Evolutionary conservation across 2,113 vertebrate species (phyloP).

Genomic region (Pomatorhinus ruficollis): DNA sequence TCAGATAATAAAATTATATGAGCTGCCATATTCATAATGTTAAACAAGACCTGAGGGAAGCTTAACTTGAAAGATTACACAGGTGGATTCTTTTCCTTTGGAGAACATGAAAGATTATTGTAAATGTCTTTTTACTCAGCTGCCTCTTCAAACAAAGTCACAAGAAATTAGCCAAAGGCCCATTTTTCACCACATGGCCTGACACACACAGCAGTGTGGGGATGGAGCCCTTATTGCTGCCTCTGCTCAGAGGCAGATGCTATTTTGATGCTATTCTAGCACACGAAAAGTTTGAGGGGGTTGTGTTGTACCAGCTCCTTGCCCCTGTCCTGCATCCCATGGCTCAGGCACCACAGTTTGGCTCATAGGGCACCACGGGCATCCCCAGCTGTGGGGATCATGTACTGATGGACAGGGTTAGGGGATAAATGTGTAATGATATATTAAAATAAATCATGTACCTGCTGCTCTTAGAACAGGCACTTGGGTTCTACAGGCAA

Average conservation of each 20-base stretch:
- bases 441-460: too few species aligned
- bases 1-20: slow-evolving; percentile 59
- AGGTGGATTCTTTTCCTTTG: slow-evolving; percentile 48
- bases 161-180: not conserved
- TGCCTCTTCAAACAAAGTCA: slow-evolving; percentile 14
- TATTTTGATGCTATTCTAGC: not conserved
- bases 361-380: accelerated
- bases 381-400: not conserved
- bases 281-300: accelerated
- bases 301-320: not conserved
- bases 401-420: accelerated
- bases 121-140: not conserved
- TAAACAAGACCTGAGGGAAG: slow-evolving; percentile 59
- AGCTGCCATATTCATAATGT: slow-evolving; percentile 58
- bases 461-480: not conserved
- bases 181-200: not conserved
- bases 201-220: not conserved
- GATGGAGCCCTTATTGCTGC: not conserved
- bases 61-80: slow-evolving; percentile 54
- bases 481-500: not conserved
- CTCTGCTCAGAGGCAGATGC: not conserved
- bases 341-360: not conserved
- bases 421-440: not conserved
- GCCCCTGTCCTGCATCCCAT: accelerated
- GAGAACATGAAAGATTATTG: slow-evolving; percentile 48